These are phyloP conservation scores for Apeira syringaria DNA, from an alignment of 2,888 invertebrate species.

Conservation along the genomic window DNA sequence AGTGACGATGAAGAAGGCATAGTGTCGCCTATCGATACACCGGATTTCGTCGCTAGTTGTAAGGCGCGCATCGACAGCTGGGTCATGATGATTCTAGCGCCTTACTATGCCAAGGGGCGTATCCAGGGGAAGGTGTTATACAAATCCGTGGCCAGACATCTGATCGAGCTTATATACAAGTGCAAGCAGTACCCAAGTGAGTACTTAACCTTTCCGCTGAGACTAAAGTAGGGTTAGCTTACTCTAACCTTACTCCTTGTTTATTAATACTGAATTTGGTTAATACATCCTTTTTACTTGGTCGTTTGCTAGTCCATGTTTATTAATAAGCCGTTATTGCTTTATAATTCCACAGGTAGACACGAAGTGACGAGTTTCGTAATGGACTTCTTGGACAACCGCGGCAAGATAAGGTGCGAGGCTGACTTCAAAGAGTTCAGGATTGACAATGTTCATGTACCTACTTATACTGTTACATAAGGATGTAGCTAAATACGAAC, in stretches of 20 bases:
- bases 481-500: too few relatives aligned
- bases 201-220: too few relatives aligned
- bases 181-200: constrained; percentile 82
- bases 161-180: constrained; percentile 83
- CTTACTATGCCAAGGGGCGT: constrained; percentile 83
- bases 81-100: constrained; percentile 85
- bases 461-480: constrained; percentile 8
- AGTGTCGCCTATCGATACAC: constrained; percentile 78
- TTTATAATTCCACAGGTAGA: constrained; percentile 68
- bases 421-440: constrained; percentile 73
- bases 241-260: too few relatives aligned
- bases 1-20: constrained; percentile 80
- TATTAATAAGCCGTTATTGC: too few relatives aligned
- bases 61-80: constrained; percentile 84
- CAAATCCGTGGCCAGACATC: constrained; percentile 83
- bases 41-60: constrained; percentile 78
- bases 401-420: constrained; percentile 76
- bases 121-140: constrained; percentile 85
- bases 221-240: too few relatives aligned
- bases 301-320: too few relatives aligned
- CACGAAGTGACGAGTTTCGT: constrained; percentile 79
- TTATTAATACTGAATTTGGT: too few relatives aligned
- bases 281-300: too few relatives aligned
- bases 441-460: constrained; percentile 54
- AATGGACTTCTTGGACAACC: constrained; percentile 74